Evolutionary conservation across 1,140 invertebrate species (phyloP).

Genomic region (Drosophila littoralis): DNA sequence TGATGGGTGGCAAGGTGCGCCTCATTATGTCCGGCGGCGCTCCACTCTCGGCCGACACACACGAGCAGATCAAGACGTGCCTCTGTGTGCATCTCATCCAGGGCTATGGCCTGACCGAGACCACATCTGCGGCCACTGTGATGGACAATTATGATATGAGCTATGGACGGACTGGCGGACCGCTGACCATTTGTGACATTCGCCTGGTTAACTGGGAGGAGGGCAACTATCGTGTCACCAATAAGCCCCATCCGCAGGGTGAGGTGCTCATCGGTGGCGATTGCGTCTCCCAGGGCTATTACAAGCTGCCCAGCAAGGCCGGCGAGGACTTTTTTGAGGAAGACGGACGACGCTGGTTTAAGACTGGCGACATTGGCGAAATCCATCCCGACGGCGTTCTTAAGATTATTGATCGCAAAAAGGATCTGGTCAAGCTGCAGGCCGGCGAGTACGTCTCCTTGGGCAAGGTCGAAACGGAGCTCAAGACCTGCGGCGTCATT

Average conservation of each 20-base stretch:
- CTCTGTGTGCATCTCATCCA: constrained; percentile 95
- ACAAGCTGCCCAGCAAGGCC: constrained; percentile 95
- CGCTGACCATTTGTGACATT: constrained; percentile 94
- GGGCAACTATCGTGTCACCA: constrained; percentile 94
- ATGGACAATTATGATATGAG: constrained; percentile 87
- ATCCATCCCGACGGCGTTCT: constrained; percentile 96
- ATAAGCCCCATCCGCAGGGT: constrained; percentile 95
- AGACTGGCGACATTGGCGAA: constrained; percentile 98
- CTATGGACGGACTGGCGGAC: constrained; percentile 94
- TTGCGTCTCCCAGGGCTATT: constrained; percentile 97
- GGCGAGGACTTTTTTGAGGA: constrained; percentile 95
- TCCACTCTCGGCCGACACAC: constrained; percentile 97
- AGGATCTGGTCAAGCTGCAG: constrained; percentile 98
- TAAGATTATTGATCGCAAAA: constrained; percentile 99
- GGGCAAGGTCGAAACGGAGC: constrained; percentile 95
- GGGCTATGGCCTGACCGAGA: constrained; percentile 99
- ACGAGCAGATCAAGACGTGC: constrained; percentile 96
- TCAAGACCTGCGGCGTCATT: constrained; percentile 97
- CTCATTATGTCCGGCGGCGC: constrained; percentile 96
- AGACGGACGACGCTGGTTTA: constrained; percentile 95
- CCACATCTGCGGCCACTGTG: constrained; percentile 95
- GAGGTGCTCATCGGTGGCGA: constrained; percentile 97
- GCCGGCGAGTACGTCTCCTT: constrained; percentile 98
- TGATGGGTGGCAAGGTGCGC: constrained; percentile 94
- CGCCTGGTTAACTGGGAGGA: constrained; percentile 97